A percentile compares a stretch with the other conserved stretches of the same genome.
phyloP scores from a whole-genome alignment of 2,113 vertebrate species.

The Emydura subglobosa region DNA sequence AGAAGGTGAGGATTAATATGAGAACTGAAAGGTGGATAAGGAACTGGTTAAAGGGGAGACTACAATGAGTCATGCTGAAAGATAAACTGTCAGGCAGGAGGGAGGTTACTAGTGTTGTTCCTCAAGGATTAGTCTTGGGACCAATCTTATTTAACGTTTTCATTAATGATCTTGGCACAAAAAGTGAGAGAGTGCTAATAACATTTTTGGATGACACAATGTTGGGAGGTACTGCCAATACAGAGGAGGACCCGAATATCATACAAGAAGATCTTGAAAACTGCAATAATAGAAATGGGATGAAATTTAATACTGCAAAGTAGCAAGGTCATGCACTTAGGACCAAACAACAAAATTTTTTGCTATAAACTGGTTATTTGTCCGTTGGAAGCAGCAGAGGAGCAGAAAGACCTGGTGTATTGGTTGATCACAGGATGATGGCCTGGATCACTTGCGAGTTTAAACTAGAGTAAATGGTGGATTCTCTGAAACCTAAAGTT shows the following conservation, averaged over 20 bases:
- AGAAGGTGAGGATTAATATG: not conserved
- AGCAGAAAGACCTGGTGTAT: not conserved
- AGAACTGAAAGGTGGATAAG: not conserved
- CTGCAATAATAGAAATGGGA: not conserved
- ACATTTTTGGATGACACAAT: not conserved
- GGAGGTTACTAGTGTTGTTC: no score
- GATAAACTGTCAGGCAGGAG: no score
- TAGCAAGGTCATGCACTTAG: not conserved
- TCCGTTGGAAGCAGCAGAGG: not conserved
- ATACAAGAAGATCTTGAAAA: not conserved
- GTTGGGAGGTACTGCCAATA: not conserved
- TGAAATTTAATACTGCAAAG: not conserved
- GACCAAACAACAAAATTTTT: not conserved
- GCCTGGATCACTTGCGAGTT: no score
- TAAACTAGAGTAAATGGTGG: not conserved
- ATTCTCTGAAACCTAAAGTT: not conserved
- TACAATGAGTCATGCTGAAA: no score
- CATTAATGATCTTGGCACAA: not conserved
- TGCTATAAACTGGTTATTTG: not conserved
- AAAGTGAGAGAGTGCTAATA: not conserved
- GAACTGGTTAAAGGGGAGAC: no score
- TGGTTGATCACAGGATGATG: not conserved
- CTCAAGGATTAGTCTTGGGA: no score
- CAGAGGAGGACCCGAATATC: not conserved
- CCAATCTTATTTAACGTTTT: not conserved